Percentiles rank a stretch among this genome's conserved stretches.
phyloP scores from a whole-genome alignment of 2,113 vertebrate genomes.

The Apodemus sylvaticus region DNA sequence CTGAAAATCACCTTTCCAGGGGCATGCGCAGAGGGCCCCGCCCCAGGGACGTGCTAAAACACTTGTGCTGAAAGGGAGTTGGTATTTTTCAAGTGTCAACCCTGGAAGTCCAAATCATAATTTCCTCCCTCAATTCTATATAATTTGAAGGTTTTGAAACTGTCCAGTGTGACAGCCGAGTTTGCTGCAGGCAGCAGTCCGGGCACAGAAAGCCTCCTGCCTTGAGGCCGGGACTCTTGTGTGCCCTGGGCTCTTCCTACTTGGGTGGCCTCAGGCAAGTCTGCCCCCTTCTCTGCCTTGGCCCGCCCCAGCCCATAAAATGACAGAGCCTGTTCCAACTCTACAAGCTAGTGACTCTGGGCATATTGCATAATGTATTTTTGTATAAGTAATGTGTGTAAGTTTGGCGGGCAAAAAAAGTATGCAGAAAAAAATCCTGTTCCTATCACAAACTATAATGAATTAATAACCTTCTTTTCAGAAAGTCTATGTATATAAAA shows the following conservation, averaged over 20 bases:
- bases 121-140: slow-evolving; percentile 51
- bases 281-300: slow-evolving; percentile 17
- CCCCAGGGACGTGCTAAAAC: slow-evolving; percentile 63
- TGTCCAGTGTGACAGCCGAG: slow-evolving; percentile 71
- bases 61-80: slow-evolving; percentile 69
- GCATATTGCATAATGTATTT: neutral
- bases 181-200: slow-evolving; percentile 22
- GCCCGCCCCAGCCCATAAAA: neutral
- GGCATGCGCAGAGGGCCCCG: slow-evolving; percentile 44
- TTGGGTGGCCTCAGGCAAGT: slow-evolving; percentile 54
- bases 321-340: neutral
- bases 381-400: neutral
- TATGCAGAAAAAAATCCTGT: neutral
- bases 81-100: slow-evolving; percentile 81
- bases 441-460: neutral
- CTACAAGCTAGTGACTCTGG: neutral
- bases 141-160: slow-evolving; percentile 75
- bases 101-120: slow-evolving; percentile 72
- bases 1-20: slow-evolving; percentile 75
- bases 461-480: neutral
- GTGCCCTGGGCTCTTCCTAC: neutral
- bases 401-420: neutral
- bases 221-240: neutral
- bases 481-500: neutral
- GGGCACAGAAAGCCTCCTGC: neutral